Base-by-base conservation (phyloP, 2,797 vertebrate genomes). In the Hemibagrus guttatus region DNA sequence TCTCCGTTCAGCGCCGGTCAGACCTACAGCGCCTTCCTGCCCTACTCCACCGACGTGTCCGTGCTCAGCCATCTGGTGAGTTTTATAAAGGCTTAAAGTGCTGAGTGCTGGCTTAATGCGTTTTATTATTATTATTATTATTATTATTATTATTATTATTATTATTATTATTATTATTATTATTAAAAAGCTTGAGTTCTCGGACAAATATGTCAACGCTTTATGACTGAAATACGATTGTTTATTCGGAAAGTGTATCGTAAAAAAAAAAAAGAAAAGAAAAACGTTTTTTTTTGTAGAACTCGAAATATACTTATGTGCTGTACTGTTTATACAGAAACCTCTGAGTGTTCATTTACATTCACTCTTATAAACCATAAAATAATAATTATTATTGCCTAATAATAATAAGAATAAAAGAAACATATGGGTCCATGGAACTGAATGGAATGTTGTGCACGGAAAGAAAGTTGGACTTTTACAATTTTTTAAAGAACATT, bases 1-100 rank as follows among this genome's bases (percentile, higher is more conserved):
- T 93, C 96, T 26, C 96, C 96, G 2, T 96, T 96, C 16, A 95
- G 94, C 28, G 94, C 96, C 61, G 49, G 64, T 71, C 96, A 96
- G 81, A 93, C 95, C 87, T 97, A 97, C 92, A 96, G 96, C 84
- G 96, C 96, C 72, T 97, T 97, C 90, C 93, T 97, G 90, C 96
- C 96, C 88, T 97, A 97, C 92, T 93, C 95, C 59, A 93, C 95
- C n/a, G 96, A 96, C 87, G 93, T 97, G n/a, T 95, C 96, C 87
- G 94, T 97, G 91, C 96, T 97, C 90, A 95, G 95, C 59, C 96
- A 97, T 90, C 94, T 97, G 96, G 96, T 97, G 95, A 97, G 96
- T 87, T 12, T 8, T 26, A 39, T 54, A 5, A 39, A 3, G 46
- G 46, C 63, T 68, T 14, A 8, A 23, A 82, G 17, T 82, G n/a